phyloP scores from a whole-genome alignment of 1,140 invertebrate genomes.

The Drosophila pseudoananassae region DNA sequence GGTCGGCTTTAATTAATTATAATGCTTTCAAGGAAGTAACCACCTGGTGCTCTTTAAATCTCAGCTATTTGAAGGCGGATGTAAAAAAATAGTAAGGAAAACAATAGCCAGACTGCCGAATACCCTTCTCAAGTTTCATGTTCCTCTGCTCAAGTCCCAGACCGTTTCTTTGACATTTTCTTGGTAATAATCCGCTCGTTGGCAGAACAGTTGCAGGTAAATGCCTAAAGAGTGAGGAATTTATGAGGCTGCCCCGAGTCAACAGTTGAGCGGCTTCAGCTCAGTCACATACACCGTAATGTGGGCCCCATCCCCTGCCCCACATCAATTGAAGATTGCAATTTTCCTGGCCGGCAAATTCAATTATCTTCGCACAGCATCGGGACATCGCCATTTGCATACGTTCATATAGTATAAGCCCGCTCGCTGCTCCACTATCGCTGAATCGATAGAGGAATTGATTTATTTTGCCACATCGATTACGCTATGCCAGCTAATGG shows the following conservation, averaged over 20 bases:
- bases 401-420: constrained; percentile 16
- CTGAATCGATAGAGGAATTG: constrained; percentile 59
- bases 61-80: constrained; percentile 63
- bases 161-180: too few relatives aligned
- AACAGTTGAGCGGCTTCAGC: constrained; percentile 53
- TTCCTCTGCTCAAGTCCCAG: constrained; percentile 6
- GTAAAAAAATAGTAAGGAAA: constrained; percentile 9
- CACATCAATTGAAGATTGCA: constrained; percentile 59
- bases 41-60: too few relatives aligned
- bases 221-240: constrained; percentile 17
- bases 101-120: constrained; percentile 33
- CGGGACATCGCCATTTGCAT: constrained; percentile 55
- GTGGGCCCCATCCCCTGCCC: neutral
- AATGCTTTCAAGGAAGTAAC: too few relatives aligned
- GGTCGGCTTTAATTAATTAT: neutral
- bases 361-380: constrained; percentile 60
- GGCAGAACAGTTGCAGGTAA: neutral
- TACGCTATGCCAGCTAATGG: constrained; percentile 36
- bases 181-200: constrained; percentile 18
- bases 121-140: constrained; percentile 33
- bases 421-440: constrained; percentile 17
- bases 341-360: constrained; percentile 60
- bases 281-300: constrained; percentile 13
- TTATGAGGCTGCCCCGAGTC: constrained; percentile 31
- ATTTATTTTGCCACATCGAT: constrained; percentile 60